A percentile compares a stretch with the other conserved stretches of the same genome.
Evolutionary conservation across 2,113 vertebrate species (phyloP).

Genomic region (Cynopterus brachyotis): DNA sequence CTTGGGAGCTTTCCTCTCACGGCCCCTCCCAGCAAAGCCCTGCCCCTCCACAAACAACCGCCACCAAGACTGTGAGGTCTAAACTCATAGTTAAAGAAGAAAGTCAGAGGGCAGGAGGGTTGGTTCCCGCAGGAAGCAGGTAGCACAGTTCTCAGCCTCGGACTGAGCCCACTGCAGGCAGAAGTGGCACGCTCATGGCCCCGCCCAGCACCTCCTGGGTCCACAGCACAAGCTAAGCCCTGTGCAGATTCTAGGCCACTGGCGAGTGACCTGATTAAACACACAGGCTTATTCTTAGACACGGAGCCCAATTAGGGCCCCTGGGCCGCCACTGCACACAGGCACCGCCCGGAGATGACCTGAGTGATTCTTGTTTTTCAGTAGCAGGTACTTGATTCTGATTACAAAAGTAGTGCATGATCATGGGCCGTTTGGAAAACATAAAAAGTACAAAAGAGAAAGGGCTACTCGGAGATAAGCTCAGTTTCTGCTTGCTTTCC

Average conservation of each 20-base stretch:
- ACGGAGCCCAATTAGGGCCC: conserved; percentile 62
- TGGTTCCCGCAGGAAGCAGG: not conserved
- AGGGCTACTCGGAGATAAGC: not conserved
- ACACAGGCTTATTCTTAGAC: conserved; percentile 70
- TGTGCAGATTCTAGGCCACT: conserved; percentile 62
- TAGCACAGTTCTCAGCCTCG: not conserved
- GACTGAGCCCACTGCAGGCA: not conserved
- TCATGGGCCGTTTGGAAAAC: not conserved
- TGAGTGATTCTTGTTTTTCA: conserved; percentile 30
- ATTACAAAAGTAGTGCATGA: conserved; percentile 1
- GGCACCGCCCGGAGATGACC: conserved; percentile 5
- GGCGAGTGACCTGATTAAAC: conserved; percentile 71
- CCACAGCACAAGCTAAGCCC: conserved; percentile 4
- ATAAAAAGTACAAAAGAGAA: not conserved
- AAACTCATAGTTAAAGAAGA: not conserved
- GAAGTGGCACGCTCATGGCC: not conserved
- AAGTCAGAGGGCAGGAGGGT: not conserved
- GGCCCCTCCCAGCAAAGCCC: not conserved
- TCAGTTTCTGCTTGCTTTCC: not conserved
- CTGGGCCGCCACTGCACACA: not conserved
- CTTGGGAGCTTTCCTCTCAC: not conserved
- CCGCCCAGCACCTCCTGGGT: not conserved
- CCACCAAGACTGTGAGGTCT: not conserved
- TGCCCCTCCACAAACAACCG: not conserved
- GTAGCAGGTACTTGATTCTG: conserved; percentile 10